phyloP scores from a whole-genome alignment of 2,888 invertebrate species.

The Drosophila formosana region DNA sequence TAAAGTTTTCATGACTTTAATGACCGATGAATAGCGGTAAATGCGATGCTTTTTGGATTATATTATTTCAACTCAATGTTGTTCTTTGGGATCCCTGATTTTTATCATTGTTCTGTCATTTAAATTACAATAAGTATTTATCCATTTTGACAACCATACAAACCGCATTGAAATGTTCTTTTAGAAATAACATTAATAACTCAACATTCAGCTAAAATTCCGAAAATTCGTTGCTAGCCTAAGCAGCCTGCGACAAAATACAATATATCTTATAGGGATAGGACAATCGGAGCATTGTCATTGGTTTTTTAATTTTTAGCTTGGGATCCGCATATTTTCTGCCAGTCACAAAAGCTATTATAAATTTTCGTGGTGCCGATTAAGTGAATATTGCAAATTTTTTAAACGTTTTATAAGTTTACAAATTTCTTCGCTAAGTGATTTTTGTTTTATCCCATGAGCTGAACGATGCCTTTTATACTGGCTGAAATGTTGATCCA shows the following conservation, averaged over 20 bases:
- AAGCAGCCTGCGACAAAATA: not conserved
- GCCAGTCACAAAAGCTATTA: not conserved
- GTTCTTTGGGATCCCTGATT: too few relatives aligned
- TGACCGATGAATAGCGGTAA: too few relatives aligned
- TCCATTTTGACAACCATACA: too few relatives aligned
- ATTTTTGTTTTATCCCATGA: too few relatives aligned
- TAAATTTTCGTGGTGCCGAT: not conserved
- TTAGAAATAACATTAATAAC: too few relatives aligned
- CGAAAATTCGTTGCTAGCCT: not conserved
- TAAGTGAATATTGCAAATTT: not conserved
- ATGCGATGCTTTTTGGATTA: too few relatives aligned
- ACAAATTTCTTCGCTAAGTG: not conserved
- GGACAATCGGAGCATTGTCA: not conserved
- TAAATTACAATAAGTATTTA: too few relatives aligned
- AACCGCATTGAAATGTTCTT: too few relatives aligned
- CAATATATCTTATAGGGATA: not conserved
- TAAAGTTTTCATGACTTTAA: too few relatives aligned
- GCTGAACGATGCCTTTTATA: not conserved
- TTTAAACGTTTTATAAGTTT: not conserved
- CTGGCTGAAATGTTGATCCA: not conserved
- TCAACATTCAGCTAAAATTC: too few relatives aligned
- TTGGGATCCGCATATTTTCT: not conserved
- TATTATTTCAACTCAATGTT: too few relatives aligned
- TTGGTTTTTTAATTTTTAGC: not conserved
- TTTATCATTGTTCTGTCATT: too few relatives aligned